Conservation (phyloP, 2,113 vertebrate species). For the Nothocercus nigrocapillus region DNA sequence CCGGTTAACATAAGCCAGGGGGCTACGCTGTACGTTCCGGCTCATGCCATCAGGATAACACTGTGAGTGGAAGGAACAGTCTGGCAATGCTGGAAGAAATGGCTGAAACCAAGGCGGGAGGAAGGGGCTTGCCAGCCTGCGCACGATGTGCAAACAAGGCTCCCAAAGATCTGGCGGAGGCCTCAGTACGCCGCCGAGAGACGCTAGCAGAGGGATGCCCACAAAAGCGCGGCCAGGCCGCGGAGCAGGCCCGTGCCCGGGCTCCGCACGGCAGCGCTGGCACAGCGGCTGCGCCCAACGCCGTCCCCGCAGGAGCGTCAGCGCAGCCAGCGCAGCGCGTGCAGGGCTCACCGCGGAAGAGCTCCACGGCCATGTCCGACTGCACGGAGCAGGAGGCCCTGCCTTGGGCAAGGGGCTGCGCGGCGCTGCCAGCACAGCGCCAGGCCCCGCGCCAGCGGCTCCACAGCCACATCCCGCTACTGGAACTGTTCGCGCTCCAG, state of each 20-base stretch:
- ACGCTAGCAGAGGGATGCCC: not conserved
- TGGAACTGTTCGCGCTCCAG: accelerated
- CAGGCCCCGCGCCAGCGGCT: not conserved
- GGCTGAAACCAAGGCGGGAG: not conserved
- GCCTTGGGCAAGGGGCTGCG: not conserved
- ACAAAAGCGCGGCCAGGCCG: not conserved
- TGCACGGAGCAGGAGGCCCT: not conserved
- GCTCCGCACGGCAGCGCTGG: accelerated
- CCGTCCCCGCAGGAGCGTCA: not conserved
- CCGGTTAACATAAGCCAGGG: not conserved
- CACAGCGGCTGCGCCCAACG: not conserved
- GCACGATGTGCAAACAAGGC: accelerated
- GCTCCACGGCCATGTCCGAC: not conserved
- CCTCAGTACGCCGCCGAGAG: not conserved
- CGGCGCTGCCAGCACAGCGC: not conserved
- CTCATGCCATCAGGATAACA: not conserved
- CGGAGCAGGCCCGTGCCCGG: not conserved
- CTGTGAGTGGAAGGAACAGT: not conserved
- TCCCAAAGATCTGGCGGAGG: not conserved
- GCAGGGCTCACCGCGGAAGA: accelerated
- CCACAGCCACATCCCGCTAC: accelerated
- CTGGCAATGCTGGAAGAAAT: not conserved
- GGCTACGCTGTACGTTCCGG: not conserved
- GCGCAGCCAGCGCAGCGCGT: not conserved
- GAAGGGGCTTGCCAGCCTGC: not conserved